Evolutionary conservation across 2,888 invertebrate genomes (phyloP), one percentile per base, ranked within the genome.

Genomic region (Mellilla xanthometata): DNA sequence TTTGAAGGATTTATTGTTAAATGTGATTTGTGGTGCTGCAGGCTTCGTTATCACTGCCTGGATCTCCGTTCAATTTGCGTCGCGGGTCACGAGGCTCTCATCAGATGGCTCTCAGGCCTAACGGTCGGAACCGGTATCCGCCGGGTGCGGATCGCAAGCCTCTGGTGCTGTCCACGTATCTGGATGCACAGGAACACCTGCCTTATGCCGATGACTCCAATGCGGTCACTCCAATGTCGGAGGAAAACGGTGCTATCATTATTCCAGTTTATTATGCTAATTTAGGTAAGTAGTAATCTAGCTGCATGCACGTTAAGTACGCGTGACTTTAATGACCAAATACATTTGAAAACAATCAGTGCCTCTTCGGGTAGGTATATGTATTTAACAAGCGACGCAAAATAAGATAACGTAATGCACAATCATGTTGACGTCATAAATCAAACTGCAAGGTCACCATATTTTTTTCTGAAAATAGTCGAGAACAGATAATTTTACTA

Each of bases 201-300:
- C 98, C 98, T 47, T 99, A 97, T 80, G 98, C 98, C 45, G 99
- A 99, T 81, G 99, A 98, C 89, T 98, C 98, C 55, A 97, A 97
- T 75, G 98, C 98, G 58, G 98, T 97, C 49, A 99, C 98, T 52
- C 99, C 99, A 41, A 97, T 98, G 95, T 98, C 97, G 57, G 98
- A 98, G 90, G 98, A 98, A 88, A 97, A 97, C 84, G 97, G 97
- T 74, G 96, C 96, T 76, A 97, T 97, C 84, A 95, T 97, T 71
- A 96, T 97, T 69, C 96, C 97, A 48, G 95, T 95, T 77, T 97
- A 96, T 89, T 95, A 96, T 80, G 94, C 95, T 68, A 96, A 95
- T 88, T 91, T 95, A 90, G 95, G 95, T 93, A 72, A 68, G 81
- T 49, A 13, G 11, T 19, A n/a, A n/a, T n/a, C n/a, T n/a, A n/a